These are phyloP conservation scores for Onychomys torridus DNA, from an alignment of 2,797 vertebrate species.

Conservation along the genomic window DNA sequence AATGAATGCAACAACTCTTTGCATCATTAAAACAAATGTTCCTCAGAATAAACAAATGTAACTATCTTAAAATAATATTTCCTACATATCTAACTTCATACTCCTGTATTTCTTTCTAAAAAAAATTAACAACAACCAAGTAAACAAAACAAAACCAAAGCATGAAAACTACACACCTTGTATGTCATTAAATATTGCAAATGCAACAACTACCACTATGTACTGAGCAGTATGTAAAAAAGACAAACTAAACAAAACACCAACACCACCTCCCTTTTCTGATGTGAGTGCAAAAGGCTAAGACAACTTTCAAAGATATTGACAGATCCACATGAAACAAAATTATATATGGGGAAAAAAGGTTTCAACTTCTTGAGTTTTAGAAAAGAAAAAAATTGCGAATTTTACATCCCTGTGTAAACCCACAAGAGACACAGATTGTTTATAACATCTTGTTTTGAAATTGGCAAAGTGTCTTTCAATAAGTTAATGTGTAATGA, in stretches of 20 bases:
- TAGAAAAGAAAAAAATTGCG: background rate
- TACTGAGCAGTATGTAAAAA: background rate
- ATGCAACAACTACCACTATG: background rate
- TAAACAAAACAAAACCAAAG: background rate
- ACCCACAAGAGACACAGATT: background rate
- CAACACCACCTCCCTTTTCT: background rate
- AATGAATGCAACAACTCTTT: no score
- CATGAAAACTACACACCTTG: background rate
- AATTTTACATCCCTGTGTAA: background rate
- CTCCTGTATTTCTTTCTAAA: no score
- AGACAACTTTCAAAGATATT: background rate
- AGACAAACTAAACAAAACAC: background rate
- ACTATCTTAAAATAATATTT: no score
- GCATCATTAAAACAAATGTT: no score
- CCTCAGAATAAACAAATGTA: no score
- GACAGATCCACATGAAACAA: background rate
- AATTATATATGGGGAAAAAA: background rate
- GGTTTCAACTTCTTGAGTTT: background rate
- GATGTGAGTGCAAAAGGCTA: background rate
- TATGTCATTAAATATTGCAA: background rate
- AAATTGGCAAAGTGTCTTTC: background rate
- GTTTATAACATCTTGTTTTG: background rate
- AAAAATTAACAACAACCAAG: background rate
- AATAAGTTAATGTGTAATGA: background rate
- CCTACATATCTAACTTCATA: no score